Conservation (phyloP, 2,113 vertebrate genomes). For the Merops nubicus region DNA sequence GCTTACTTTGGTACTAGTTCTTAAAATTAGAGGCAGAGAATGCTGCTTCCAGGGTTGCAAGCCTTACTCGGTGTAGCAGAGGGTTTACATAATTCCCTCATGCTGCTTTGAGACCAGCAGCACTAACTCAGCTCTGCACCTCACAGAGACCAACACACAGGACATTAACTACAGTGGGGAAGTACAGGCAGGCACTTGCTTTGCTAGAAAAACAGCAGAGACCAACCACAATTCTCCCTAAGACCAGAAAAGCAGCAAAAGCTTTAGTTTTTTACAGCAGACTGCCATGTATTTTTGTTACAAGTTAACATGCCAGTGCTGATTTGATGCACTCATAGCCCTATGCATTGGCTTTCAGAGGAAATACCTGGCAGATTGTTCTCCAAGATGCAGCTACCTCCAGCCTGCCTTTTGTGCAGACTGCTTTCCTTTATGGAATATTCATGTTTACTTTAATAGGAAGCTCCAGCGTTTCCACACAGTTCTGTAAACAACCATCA, state of each 20-base stretch:
- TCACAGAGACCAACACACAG: neutral
- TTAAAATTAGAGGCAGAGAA: neutral
- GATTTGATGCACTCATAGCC: no score
- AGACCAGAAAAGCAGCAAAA: neutral
- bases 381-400: no score
- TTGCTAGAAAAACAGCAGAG: neutral
- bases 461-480: no score
- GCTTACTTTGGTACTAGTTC: neutral
- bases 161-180: neutral
- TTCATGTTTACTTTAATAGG: no score
- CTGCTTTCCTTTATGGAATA: no score
- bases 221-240: neutral
- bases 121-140: neutral
- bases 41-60: neutral
- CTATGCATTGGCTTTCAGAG: no score
- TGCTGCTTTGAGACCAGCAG: neutral
- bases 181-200: neutral
- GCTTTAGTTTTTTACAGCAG: no score
- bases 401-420: no score
- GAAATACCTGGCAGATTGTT: no score
- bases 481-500: no score
- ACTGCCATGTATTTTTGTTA: no score
- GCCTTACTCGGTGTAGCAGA: neutral
- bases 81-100: accelerated
- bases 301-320: no score